Evolutionary conservation across 2,888 invertebrate genomes (phyloP).

Genomic region (Capitulum mitella): DNA sequence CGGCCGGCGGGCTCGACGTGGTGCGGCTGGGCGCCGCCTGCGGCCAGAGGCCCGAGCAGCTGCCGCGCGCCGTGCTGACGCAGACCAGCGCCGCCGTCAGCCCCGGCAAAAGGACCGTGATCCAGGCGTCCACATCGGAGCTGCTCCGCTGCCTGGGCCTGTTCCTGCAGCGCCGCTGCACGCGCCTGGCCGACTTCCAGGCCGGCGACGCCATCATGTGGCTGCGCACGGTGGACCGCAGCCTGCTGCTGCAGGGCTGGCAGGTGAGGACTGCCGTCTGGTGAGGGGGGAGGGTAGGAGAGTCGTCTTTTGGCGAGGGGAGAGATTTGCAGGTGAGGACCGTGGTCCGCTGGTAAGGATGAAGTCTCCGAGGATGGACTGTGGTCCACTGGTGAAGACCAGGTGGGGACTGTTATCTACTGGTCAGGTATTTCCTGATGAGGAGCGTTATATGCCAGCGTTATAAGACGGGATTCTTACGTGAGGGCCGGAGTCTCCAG

Average conservation of each 20-base stretch:
- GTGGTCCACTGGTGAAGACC: too few relatives aligned
- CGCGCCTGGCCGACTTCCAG: slow-evolving; percentile 84
- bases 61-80: slow-evolving; percentile 29
- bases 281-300: too few relatives aligned
- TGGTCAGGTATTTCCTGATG: too few relatives aligned
- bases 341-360: too few relatives aligned
- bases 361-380: too few relatives aligned
- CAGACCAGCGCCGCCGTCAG: slow-evolving; percentile 21
- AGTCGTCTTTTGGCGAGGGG: too few relatives aligned
- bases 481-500: too few relatives aligned
- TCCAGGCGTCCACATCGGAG: slow-evolving; percentile 87
- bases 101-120: slow-evolving; percentile 35
- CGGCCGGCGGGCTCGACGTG: slow-evolving; percentile 30
- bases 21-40: slow-evolving; percentile 1
- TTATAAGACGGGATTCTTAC: too few relatives aligned
- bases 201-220: slow-evolving; percentile 97
- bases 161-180: slow-evolving; percentile 77
- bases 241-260: slow-evolving; percentile 96
- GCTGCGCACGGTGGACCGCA: slow-evolving; percentile 94
- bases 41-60: slow-evolving; percentile 39
- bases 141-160: slow-evolving; percentile 93
- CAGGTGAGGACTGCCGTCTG: slow-evolving; percentile 69
- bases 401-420: too few relatives aligned
- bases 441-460: too few relatives aligned
- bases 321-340: too few relatives aligned